Evolutionary conservation across 2,888 invertebrate species (phyloP), one percentile per base, ranked within the genome.

Genomic region (Plagiodera versicolora): DNA sequence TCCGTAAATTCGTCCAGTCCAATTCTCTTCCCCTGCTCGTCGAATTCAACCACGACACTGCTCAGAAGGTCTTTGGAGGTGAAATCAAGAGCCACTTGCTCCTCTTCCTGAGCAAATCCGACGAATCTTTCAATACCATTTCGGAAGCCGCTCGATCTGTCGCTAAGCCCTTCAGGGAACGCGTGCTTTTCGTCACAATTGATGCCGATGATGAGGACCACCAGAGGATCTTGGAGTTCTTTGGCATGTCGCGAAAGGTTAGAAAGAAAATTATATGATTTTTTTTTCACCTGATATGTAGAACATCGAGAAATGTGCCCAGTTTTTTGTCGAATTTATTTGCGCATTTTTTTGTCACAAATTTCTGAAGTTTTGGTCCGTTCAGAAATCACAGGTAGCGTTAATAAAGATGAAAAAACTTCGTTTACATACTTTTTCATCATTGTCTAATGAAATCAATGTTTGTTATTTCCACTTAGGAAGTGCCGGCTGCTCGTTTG

Each of bases 31-130:
- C 98, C 17, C 82, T 94, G 66, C 88, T 98, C 68, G 92, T 96
- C 57, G 98, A 98, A 81, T 98, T 98, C 84, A 96, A 94, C 72
- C 96, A 97, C 74, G 95, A 98, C 81, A 96, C 95, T 28, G 98
- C 99, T 10, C 92, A 94, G 78, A 97, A 97, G 82, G 96, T 99
- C 82, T 99, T 99, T 79, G 95, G 97, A 56, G 98, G 98, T 70
- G 94, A 95, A 63, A 93, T 99, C 83, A 98, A 98, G 83, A 94
- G 91, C 75, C 99, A 99, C 82, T 86, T 98, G 70, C 86, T 99
- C 66, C 82, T 99, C 76, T 99, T 99, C 88, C 84, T 98, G 73
- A 94, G 94, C 77, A 95, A 96, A 85, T 89, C 90, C 79, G 88
- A 87, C 70, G 94, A 93, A 56, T 91, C 94, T 75, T 90, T 89